Evolutionary conservation across 37 sponge, comb jelly and placozoan species (phyloP).

Genomic region (Aphrocallistes beatrix): DNA sequence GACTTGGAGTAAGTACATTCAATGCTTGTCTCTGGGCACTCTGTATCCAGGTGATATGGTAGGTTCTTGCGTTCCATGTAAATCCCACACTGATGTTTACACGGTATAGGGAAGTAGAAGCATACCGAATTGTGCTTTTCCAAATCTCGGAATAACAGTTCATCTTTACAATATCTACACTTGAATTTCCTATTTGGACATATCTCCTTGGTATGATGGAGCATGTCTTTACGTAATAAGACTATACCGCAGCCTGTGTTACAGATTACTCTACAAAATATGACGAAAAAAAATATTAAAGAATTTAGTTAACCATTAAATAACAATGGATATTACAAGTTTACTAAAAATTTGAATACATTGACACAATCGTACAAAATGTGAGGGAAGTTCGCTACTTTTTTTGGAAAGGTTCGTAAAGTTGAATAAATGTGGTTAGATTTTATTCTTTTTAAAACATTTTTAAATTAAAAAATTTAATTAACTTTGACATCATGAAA

Average conservation of each 20-base stretch:
- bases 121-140: background rate
- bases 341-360: background rate
- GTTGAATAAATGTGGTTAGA: background rate
- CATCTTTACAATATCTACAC: slow-evolving; percentile 13
- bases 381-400: too few relatives aligned
- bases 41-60: background rate
- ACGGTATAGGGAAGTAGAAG: background rate
- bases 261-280: background rate
- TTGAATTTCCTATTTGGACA: background rate
- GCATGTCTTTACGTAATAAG: slow-evolving; percentile 1
- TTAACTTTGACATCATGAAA: too few relatives aligned
- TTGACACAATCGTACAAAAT: background rate
- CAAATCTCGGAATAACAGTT: background rate
- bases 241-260: background rate
- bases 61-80: slow-evolving; percentile 6
- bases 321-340: background rate
- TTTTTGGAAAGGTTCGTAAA: too few relatives aligned
- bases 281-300: background rate
- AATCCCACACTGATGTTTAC: background rate
- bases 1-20: background rate
- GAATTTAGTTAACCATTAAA: background rate
- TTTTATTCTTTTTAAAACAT: background rate
- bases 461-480: background rate
- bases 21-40: slow-evolving; percentile 6
- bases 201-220: background rate